A percentile compares a stretch with the other conserved stretches of the same genome.
phyloP scores from a whole-genome alignment of 2,113 vertebrate genomes.

The Dicaeum eximium region DNA sequence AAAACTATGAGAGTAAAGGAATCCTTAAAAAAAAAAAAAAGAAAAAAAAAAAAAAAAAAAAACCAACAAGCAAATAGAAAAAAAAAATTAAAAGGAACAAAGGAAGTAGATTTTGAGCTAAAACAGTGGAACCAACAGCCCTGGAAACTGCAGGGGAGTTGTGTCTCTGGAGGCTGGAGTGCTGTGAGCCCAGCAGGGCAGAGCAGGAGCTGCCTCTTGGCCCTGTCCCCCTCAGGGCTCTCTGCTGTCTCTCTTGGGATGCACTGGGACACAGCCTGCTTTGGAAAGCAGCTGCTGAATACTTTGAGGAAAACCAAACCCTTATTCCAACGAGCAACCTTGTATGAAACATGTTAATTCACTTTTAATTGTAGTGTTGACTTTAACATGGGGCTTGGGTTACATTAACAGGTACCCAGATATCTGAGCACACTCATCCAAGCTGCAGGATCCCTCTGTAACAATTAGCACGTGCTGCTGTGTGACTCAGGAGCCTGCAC shows the following conservation, averaged over 20 bases:
- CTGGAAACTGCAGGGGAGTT: neutral
- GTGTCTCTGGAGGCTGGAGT: neutral
- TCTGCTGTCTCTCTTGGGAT: neutral
- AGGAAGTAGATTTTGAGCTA: neutral
- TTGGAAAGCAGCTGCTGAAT: neutral
- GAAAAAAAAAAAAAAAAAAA: too few relatives aligned
- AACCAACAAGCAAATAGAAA: neutral
- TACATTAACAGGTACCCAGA: neutral
- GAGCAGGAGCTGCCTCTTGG: neutral
- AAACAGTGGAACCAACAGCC: neutral
- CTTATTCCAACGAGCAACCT: neutral
- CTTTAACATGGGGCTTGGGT: neutral
- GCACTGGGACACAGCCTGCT: neutral
- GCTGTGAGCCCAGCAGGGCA: neutral
- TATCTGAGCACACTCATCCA: neutral
- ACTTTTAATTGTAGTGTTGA: neutral
- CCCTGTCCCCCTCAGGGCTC: neutral
- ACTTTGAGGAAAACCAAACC: neutral
- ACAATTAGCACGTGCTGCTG: neutral
- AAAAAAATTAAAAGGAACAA: neutral
- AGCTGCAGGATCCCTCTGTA: neutral
- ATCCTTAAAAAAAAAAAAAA: too few relatives aligned
- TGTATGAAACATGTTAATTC: neutral
- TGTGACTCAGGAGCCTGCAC: neutral
- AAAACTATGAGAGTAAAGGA: neutral